Conservation (phyloP, 2,888 invertebrate species). For the Anagyrus pseudococci region DNA sequence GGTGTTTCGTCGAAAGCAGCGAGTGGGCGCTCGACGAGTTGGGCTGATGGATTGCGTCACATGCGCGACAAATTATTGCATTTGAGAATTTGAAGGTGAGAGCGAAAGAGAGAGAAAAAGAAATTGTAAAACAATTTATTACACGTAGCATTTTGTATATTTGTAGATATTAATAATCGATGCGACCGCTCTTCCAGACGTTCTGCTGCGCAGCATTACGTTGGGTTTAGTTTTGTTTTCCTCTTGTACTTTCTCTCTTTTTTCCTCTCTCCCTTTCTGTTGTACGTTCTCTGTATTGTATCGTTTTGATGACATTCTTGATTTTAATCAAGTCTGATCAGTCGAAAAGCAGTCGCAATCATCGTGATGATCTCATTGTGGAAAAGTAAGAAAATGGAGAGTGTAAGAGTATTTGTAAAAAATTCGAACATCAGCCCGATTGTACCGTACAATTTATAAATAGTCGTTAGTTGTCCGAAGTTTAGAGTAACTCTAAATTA, state of each 20-base stretch:
- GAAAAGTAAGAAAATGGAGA: conserved; percentile 17
- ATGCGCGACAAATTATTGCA: conserved; percentile 31
- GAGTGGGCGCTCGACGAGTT: conserved; percentile 31
- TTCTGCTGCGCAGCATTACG: conserved; percentile 32
- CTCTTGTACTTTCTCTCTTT: conserved; percentile 5
- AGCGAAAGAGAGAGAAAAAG: conserved; percentile 26
- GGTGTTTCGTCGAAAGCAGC: conserved; percentile 20
- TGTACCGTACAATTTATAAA: conserved; percentile 48
- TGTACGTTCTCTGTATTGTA: conserved; percentile 7
- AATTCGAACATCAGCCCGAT: conserved; percentile 37
- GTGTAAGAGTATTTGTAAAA: conserved; percentile 36
- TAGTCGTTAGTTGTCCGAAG: conserved; percentile 47
- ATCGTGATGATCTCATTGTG: conserved; percentile 3
- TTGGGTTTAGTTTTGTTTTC: conserved; percentile 28
- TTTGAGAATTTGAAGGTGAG: conserved; percentile 21
- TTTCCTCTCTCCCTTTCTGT: conserved; percentile 12
- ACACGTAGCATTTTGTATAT: conserved; percentile 51
- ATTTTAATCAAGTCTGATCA: conserved; percentile 8
- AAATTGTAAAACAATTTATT: conserved; percentile 24
- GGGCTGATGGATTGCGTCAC: conserved; percentile 29
- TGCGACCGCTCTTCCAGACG: conserved; percentile 40
- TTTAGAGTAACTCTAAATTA: conserved; percentile 53
- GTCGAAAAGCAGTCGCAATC: not conserved
- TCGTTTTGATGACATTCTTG: conserved; percentile 11
- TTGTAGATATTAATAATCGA: conserved; percentile 51